Evolutionary conservation across 35 echinoderm and acorn worm genomes (phyloP), one percentile per base, ranked within the genome.

Genomic region (Apostichopus japonicus): DNA sequence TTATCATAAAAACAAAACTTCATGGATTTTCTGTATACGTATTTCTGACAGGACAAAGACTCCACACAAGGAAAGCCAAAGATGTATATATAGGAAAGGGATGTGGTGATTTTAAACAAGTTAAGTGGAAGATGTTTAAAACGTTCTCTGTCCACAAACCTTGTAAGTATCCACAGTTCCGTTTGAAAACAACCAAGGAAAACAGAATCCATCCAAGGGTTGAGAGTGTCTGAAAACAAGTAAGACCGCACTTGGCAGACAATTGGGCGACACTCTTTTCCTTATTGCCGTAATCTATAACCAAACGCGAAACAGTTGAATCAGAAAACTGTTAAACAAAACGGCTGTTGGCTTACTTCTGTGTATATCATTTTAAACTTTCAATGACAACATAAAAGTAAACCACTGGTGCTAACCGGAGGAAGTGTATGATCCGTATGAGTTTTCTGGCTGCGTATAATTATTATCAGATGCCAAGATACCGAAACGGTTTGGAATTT

Each of bases 251-350:
- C 81, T 57, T 54, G 54, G 54, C 8, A 84, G 81, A 84, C 81
- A 84, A 84, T 84, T 84, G 81, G 81, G 81, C 81, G 81, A 84
- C 81, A 84, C 11, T 55, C 54, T 55, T 84, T 84, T 84, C 81
- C 81, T 84, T 84, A 84, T 84, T 84, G 55, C 81, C 1, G 81
- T 84, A 84, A 84, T 84, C 81, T 84, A 57, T 23, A 57, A 53
- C 81, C 22, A 10, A 84, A 84, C 22, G 81, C 23, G 56, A 84
- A 84, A 84, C 81, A 84, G 54, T 44, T 57, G 81, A 6, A 57
- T 22, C 17, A 23, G 81, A 84, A 44, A 14, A 56, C 81, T 1
- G 54, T 59, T 84, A 84, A 84, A 84, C 81, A 84, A 84, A 58
- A 84, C 53, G 15, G n/a, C 81, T 58, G 81, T 14, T 57, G 55